Evolutionary conservation across 2,113 vertebrate species (phyloP).

Genomic region (Tupaia chinensis): DNA sequence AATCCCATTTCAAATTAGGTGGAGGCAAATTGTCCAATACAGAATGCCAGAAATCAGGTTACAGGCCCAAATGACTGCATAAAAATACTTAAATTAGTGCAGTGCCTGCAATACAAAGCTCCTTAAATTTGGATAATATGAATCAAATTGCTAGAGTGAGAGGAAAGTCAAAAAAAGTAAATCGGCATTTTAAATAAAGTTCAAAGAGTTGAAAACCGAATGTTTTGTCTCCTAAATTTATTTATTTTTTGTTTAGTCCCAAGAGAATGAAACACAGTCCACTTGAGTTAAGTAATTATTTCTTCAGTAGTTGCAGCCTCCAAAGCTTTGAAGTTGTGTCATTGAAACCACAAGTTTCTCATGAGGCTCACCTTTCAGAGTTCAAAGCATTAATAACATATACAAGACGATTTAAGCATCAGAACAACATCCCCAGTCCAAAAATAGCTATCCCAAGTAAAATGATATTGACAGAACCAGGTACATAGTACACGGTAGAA

Average conservation of each 20-base stretch:
- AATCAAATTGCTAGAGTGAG: conserved; percentile 24
- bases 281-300: neutral
- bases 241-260: neutral
- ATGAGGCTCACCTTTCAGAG: neutral
- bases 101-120: neutral
- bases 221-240: neutral
- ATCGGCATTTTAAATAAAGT: conserved; percentile 43
- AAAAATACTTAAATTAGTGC: conserved; percentile 26
- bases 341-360: neutral
- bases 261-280: neutral
- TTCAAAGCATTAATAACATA: neutral
- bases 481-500: neutral
- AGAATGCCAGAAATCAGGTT: neutral
- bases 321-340: neutral
- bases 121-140: neutral
- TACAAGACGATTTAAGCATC: neutral
- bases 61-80: neutral
- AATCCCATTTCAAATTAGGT: neutral
- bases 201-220: conserved; percentile 9
- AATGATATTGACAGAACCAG: neutral
- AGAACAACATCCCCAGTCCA: neutral
- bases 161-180: conserved; percentile 44
- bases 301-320: neutral
- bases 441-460: neutral
- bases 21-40: neutral